Base-by-base conservation (phyloP, 2,113 vertebrate species). In the Labrus mixtus region DNA sequence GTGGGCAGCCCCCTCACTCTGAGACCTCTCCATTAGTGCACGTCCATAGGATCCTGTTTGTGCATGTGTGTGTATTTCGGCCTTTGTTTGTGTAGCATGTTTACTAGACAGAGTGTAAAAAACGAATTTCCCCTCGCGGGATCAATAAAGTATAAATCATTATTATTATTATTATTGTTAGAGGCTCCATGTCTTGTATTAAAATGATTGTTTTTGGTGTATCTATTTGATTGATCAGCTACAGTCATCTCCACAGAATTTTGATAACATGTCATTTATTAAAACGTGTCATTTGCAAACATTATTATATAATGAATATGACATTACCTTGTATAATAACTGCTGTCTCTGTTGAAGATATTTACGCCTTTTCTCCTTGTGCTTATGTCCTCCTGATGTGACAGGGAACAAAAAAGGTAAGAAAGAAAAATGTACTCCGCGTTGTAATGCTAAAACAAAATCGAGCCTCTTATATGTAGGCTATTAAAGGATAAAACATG, bases 341-440 rank as follows among this genome's bases (percentile, higher is more conserved):
- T 79, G 53, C 20, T 81, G 63, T 87, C 76, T 56, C 79, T 62
- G 11, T 79, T 71, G 29, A 0, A 81, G 56, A 84, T 91, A 86
- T 91, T 90, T 88, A 91, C 79, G 25, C 71, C 8, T 66, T 78
- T 76, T 85, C 39, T 78, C 68, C 81, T 82, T 87, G 19, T 87
- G 72, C 9, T 91, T 89, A 59, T 74, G 20, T 66, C 68, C 70
- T 85, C 76, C 79, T 92, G 91, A 91, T 87, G 76, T 90, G 61
- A 53, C 95, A 99, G 97, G 94, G 96, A 97, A 87, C 96, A 97
- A 79, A 98, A 97, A 94, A 96, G 97, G 98, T 99, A 95, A 98
- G 97, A 92, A 48, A 6, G 16, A 54, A 92, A 4, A 36, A 4
- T 54, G 48, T 59, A 6, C 41, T 48, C 2, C 16, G 25, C 29